Conservation (phyloP, 2,113 vertebrate genomes). For the Xenopus borealis region DNA sequence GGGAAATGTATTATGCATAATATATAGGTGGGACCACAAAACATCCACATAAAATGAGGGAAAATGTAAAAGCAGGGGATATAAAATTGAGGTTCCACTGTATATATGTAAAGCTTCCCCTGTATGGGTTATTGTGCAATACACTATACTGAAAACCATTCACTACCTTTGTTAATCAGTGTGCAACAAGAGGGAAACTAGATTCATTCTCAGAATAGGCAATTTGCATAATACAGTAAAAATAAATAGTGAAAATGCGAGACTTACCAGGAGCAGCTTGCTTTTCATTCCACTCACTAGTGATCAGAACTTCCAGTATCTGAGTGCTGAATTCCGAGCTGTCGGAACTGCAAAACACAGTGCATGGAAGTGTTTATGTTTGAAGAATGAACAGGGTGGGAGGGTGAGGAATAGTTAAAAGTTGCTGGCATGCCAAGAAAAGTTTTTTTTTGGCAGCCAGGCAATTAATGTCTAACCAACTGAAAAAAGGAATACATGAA, state of each 20-base stretch:
- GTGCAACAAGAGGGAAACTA: too few relatives aligned
- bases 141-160: too few relatives aligned
- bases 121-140: too few relatives aligned
- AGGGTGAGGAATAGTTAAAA: not conserved
- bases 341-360: slow-evolving; percentile 75
- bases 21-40: too few relatives aligned
- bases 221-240: too few relatives aligned
- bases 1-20: too few relatives aligned
- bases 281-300: slow-evolving; percentile 84
- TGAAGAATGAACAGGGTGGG: not conserved
- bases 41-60: too few relatives aligned
- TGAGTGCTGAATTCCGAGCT: slow-evolving; percentile 80
- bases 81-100: too few relatives aligned
- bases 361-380: not conserved
- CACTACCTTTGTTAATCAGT: too few relatives aligned
- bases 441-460: not conserved
- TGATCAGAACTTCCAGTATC: slow-evolving; percentile 86
- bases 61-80: too few relatives aligned
- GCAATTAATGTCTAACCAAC: not conserved
- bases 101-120: too few relatives aligned
- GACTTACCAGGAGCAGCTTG: slow-evolving; percentile 87
- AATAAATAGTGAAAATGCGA: not conserved
- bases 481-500: not conserved
- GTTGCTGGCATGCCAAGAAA: not conserved
- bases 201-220: too few relatives aligned